phyloP scores from a whole-genome alignment of 2,113 vertebrate genomes.

The Herpetotheres cachinnans region DNA sequence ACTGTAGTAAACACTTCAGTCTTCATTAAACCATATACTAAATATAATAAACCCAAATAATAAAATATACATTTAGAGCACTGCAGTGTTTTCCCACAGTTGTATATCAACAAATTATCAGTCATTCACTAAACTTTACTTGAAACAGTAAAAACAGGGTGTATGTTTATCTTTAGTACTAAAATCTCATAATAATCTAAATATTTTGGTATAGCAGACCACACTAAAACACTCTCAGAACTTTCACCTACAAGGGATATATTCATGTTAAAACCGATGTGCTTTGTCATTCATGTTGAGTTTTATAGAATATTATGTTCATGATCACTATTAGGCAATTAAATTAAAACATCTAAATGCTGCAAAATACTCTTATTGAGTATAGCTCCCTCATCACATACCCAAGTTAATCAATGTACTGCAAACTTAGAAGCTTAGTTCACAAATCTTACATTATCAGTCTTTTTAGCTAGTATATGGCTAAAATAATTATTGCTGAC shows the following conservation, averaged over 20 bases:
- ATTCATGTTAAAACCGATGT: slow-evolving; percentile 46
- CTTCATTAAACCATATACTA: slow-evolving; percentile 56
- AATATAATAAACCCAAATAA: slow-evolving; percentile 59
- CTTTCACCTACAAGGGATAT: slow-evolving; percentile 54
- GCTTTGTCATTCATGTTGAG: slow-evolving; percentile 37
- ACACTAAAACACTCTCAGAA: slow-evolving; percentile 59
- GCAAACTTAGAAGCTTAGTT: slow-evolving; percentile 12
- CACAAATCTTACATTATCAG: background rate
- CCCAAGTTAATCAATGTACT: background rate
- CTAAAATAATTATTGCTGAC: slow-evolving; percentile 73
- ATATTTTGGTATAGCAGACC: slow-evolving; percentile 65
- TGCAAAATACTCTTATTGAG: slow-evolving; percentile 30
- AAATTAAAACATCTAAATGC: slow-evolving; percentile 52
- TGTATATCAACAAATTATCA: slow-evolving; percentile 24
- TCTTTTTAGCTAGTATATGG: slow-evolving; percentile 54
- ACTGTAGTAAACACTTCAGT: slow-evolving; percentile 66
- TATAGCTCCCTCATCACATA: background rate
- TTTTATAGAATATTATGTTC: slow-evolving; percentile 11
- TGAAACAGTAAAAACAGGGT: slow-evolving; percentile 43
- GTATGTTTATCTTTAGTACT: slow-evolving; percentile 17
- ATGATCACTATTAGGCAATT: slow-evolving; percentile 3
- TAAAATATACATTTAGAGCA: slow-evolving; percentile 69
- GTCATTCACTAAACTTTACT: slow-evolving; percentile 36
- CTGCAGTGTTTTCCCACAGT: slow-evolving; percentile 49
- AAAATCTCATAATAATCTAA: slow-evolving; percentile 35